Percentiles rank a stretch among this genome's conserved stretches.
Conservation (phyloP, 2,888 invertebrate genomes). For the Axea sp. region DNA sequence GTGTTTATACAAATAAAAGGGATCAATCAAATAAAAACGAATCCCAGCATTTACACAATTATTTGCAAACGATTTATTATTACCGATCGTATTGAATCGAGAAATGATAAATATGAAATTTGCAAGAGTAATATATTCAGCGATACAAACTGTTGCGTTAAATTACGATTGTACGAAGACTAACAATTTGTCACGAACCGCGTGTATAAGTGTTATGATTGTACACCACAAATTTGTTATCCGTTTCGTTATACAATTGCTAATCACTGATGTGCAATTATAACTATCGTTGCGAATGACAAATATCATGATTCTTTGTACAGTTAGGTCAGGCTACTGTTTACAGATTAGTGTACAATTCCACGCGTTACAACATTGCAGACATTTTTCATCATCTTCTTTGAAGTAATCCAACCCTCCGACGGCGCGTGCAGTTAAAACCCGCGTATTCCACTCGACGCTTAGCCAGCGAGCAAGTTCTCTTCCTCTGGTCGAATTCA, state of each 20-base stretch:
- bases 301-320: constrained; percentile 17
- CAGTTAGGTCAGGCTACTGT: constrained; percentile 10
- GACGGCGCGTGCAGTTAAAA: constrained; percentile 1
- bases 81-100: too few species aligned
- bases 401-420: constrained; percentile 34
- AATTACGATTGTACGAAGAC: neutral
- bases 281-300: constrained; percentile 23
- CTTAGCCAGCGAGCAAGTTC: constrained; percentile 27
- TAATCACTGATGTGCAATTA: constrained; percentile 34
- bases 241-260: constrained; percentile 13
- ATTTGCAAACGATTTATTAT: too few species aligned
- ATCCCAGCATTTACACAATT: too few species aligned
- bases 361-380: constrained; percentile 5
- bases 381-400: constrained; percentile 27
- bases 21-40: too few species aligned
- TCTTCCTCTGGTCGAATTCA: constrained; percentile 19
- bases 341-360: constrained; percentile 23
- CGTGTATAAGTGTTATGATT: constrained; percentile 24
- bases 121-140: constrained; percentile 10
- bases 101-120: too few species aligned
- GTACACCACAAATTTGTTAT: constrained; percentile 23
- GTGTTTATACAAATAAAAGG: neutral
- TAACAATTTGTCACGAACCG: constrained; percentile 13
- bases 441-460: constrained; percentile 22
- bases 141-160: constrained; percentile 6